phyloP scores from a whole-genome alignment of 2,797 vertebrate genomes.

The Choloepus didactylus region DNA sequence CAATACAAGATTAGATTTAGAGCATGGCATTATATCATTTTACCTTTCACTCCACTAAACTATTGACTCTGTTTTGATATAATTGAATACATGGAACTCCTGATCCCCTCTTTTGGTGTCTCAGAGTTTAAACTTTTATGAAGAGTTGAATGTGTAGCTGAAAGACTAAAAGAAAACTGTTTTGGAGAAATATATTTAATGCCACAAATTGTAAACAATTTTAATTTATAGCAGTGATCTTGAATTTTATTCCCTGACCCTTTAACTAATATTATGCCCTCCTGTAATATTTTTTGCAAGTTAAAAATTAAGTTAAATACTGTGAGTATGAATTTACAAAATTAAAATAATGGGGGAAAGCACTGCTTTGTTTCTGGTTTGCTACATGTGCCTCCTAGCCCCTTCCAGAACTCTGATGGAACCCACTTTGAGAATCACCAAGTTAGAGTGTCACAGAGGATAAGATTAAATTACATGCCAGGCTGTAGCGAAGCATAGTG shows the following conservation, averaged over 20 bases:
- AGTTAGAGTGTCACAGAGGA: accelerated
- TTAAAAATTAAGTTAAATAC: neutral
- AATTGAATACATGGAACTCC: neutral
- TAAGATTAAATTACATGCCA: neutral
- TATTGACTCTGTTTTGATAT: neutral
- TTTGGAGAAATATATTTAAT: neutral
- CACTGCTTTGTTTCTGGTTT: accelerated
- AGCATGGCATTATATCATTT: neutral
- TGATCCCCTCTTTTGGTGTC: no score
- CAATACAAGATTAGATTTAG: accelerated
- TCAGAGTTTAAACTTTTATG: neutral
- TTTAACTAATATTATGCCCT: neutral
- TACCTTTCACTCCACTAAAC: neutral
- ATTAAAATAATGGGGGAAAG: neutral
- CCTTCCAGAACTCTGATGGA: neutral
- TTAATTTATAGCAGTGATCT: neutral
- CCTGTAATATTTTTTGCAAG: neutral
- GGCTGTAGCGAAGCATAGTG: neutral
- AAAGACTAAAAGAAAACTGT: neutral
- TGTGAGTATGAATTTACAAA: neutral
- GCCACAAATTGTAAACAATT: neutral
- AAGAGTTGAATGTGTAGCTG: neutral
- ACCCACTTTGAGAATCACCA: neutral
- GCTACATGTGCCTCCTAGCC: accelerated
- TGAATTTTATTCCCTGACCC: neutral